Conservation (phyloP, 2,888 invertebrate species). For the Achlya flavicornis region DNA sequence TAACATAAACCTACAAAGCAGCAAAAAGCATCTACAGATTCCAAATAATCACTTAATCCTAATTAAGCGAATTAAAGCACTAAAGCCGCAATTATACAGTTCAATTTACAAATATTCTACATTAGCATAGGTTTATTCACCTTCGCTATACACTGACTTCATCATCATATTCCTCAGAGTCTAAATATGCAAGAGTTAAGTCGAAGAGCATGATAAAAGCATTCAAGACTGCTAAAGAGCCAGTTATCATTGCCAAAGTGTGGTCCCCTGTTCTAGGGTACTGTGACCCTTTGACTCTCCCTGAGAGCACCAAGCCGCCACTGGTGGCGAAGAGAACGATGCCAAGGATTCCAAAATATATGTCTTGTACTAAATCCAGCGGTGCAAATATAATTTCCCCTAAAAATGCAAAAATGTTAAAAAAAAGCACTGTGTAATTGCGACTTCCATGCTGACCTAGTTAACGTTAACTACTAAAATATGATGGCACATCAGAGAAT, state of each 20-base stretch:
- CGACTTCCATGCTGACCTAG: not conserved
- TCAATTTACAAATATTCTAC: conserved; percentile 7
- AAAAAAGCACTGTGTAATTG: conserved; percentile 6
- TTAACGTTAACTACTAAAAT: not conserved
- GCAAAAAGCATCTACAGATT: conserved; percentile 1
- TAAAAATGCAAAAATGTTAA: conserved; percentile 40
- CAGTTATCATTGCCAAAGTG: conserved; percentile 51
- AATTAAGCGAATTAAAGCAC: not conserved
- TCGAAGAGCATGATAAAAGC: conserved; percentile 71
- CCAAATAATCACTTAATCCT: not conserved
- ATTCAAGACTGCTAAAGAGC: conserved; percentile 58
- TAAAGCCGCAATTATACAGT: conserved; percentile 40
- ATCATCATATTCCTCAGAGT: conserved; percentile 75
- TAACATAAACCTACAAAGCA: not conserved
- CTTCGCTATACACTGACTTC: conserved; percentile 65
- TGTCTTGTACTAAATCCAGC: conserved; percentile 76
- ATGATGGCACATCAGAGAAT: not conserved
- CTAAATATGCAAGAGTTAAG: conserved; percentile 71
- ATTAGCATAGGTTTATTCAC: conserved; percentile 26
- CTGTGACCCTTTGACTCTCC: conserved; percentile 45
- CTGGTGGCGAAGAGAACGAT: conserved; percentile 61
- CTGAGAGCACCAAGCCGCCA: conserved; percentile 62
- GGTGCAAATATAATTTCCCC: conserved; percentile 76
- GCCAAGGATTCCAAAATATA: conserved; percentile 73
- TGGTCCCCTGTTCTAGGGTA: conserved; percentile 67